Evolutionary conservation across 1,140 invertebrate genomes (phyloP).

Genomic region (Drosophila mojavensis): DNA sequence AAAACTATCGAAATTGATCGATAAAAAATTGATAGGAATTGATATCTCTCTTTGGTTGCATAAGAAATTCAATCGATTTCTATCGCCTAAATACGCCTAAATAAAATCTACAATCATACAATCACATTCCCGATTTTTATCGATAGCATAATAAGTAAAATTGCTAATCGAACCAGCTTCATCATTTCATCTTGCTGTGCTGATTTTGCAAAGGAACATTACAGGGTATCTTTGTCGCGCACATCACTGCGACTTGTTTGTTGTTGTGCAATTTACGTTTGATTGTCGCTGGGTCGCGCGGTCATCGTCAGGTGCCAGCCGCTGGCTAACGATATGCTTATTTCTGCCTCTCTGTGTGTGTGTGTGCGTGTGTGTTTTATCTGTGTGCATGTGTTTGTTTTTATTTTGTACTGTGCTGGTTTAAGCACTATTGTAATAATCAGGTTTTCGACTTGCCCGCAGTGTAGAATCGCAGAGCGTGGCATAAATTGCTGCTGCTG

Average conservation of each 20-base stretch:
- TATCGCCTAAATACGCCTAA: no score
- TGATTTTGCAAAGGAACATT: no score
- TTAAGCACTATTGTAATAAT: constrained; percentile 61
- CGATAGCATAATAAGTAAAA: background rate
- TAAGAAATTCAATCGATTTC: no score
- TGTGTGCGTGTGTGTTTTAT: background rate
- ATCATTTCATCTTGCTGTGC: no score
- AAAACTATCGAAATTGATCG: no score
- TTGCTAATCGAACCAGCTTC: background rate
- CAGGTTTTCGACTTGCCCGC: constrained; percentile 60
- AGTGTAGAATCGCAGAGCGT: constrained; percentile 23
- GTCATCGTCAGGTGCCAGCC: constrained; percentile 41
- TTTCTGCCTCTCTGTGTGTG: constrained; percentile 1
- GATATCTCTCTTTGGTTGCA: no score
- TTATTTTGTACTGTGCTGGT: constrained; percentile 19
- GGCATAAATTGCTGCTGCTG: constrained; percentile 36
- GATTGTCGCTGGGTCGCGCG: constrained; percentile 34
- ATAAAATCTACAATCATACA: no score
- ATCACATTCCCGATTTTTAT: background rate
- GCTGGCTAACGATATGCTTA: constrained; percentile 35
- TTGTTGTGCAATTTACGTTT: constrained; percentile 51
- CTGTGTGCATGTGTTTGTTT: background rate
- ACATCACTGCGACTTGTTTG: constrained; percentile 12
- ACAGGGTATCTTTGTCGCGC: constrained; percentile 3
- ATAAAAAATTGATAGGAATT: no score